These are phyloP conservation scores for Muntiacus reevesi DNA, from an alignment of 2,113 vertebrate genomes.

Conservation along the genomic window DNA sequence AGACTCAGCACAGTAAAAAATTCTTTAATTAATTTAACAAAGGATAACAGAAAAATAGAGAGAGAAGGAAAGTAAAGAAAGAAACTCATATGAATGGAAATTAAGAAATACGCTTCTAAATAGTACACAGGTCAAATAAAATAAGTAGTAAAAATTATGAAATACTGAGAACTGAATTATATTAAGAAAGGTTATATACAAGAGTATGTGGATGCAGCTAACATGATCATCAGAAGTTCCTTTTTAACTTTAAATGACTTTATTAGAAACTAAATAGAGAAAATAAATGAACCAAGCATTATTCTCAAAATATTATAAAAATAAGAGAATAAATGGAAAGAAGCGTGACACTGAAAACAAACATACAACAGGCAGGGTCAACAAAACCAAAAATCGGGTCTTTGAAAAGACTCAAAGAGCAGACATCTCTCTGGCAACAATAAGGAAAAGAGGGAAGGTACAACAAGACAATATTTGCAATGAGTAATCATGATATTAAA, in stretches of 20 bases:
- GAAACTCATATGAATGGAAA: neutral
- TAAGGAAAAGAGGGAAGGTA: neutral
- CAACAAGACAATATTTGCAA: neutral
- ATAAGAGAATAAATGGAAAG: neutral
- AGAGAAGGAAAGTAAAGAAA: neutral
- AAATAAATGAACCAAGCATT: neutral
- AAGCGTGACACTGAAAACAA: neutral
- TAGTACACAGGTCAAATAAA: neutral
- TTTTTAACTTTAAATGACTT: neutral
- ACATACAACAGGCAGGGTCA: neutral
- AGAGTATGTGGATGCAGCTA: neutral
- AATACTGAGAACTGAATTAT: neutral
- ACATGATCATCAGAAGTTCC: neutral
- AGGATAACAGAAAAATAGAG: neutral
- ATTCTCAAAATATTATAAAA: neutral
- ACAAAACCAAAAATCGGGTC: neutral
- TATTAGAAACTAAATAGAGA: neutral
- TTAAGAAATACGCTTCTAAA: neutral
- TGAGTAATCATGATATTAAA: neutral
- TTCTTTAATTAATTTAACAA: neutral
- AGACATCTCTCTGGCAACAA: neutral
- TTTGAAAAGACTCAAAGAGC: neutral
- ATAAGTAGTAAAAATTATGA: neutral
- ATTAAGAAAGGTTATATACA: neutral
- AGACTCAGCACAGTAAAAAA: neutral